phyloP scores from a whole-genome alignment of 2,113 vertebrate species.

The Platanista minor region DNA sequence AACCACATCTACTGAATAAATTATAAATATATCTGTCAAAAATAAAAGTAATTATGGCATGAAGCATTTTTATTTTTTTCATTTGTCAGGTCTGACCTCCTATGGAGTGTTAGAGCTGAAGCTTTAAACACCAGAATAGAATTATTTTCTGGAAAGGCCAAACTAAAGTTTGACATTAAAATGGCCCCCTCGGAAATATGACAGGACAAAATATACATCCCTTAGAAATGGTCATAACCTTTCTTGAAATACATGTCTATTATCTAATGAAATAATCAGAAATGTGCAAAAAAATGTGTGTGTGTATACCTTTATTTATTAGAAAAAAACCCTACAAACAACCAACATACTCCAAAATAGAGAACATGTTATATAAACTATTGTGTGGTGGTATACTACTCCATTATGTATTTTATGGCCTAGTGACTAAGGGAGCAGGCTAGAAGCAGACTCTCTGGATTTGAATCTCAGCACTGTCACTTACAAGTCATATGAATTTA shows the following conservation, averaged over 20 bases:
- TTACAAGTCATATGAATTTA: not conserved
- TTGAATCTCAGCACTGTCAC: not conserved
- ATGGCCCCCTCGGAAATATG: not conserved
- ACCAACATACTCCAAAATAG: not conserved
- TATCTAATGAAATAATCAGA: not conserved
- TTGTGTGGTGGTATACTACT: not conserved
- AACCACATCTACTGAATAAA: not conserved
- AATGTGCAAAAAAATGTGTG: not conserved
- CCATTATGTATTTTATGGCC: not conserved
- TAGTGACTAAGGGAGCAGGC: not conserved
- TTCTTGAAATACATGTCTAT: not conserved
- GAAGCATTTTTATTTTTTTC: constrained; percentile 27
- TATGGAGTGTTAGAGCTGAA: constrained; percentile 19
- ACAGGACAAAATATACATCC: not conserved
- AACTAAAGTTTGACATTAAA: constrained; percentile 6
- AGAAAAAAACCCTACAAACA: not conserved
- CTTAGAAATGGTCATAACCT: not conserved
- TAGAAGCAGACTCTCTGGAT: not conserved
- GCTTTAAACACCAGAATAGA: constrained; percentile 19
- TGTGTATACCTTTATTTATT: not conserved
- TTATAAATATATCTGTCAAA: constrained; percentile 34
- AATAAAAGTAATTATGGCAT: constrained; percentile 22
- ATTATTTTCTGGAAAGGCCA: not conserved
- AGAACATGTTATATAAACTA: not conserved
- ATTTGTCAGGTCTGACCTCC: constrained; percentile 6